Percentiles rank a stretch among this genome's conserved stretches.
These are phyloP conservation scores for Alcis repandata DNA, from an alignment of 2,888 invertebrate genomes.

Conservation along the genomic window DNA sequence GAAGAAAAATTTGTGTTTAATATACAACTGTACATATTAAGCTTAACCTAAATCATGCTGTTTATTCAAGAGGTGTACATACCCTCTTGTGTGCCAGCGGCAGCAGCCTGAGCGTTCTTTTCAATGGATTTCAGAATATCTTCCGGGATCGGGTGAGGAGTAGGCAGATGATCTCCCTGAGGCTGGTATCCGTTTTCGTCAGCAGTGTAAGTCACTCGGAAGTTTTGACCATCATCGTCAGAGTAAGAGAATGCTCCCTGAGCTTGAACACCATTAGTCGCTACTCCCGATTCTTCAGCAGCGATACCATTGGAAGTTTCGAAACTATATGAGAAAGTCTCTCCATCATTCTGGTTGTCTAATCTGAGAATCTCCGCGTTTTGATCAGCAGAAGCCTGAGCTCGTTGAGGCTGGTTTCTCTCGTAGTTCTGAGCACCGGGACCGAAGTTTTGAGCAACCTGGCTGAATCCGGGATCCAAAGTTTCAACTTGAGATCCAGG, in stretches of 20 bases:
- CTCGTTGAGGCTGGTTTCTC: conserved; percentile 66
- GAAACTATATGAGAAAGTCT: conserved; percentile 74
- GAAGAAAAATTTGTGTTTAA: conserved; percentile 1
- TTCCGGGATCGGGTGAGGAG: conserved; percentile 79
- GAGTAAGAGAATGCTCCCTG: conserved; percentile 78
- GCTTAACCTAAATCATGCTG: background rate
- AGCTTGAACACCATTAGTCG: conserved; percentile 78
- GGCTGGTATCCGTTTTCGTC: conserved; percentile 81
- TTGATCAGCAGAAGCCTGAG: conserved; percentile 73
- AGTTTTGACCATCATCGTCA: conserved; percentile 77
- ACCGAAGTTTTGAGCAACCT: conserved; percentile 41
- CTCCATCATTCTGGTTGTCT: conserved; percentile 76
- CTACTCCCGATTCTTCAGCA: conserved; percentile 79
- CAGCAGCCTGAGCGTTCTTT: conserved; percentile 77
- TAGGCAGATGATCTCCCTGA: conserved; percentile 78
- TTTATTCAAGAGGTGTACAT: conserved; percentile 25
- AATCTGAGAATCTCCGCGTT: conserved; percentile 75
- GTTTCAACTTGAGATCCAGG: conserved; percentile 32
- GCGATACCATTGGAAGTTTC: conserved; percentile 82
- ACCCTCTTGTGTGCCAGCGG: conserved; percentile 83
- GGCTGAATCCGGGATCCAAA: conserved; percentile 38
- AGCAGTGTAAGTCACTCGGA: conserved; percentile 77
- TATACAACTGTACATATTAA: background rate
- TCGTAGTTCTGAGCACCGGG: conserved; percentile 51
- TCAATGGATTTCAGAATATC: conserved; percentile 79